These are phyloP conservation scores for Venusia cambrica DNA, from an alignment of 2,888 invertebrate species.

Conservation along the genomic window DNA sequence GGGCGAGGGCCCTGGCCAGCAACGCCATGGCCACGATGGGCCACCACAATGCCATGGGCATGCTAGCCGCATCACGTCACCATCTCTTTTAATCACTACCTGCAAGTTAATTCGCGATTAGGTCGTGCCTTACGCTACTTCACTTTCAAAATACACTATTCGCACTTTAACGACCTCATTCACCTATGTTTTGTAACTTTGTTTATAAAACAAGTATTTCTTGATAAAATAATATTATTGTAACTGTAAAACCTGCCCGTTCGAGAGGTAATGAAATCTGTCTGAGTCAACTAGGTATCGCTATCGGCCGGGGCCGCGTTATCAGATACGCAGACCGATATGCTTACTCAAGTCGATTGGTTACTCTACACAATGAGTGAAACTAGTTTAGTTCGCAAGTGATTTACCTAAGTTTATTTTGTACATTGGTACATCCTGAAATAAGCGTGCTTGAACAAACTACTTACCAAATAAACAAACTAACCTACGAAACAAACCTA, in stretches of 20 bases:
- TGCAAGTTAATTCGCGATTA: slow-evolving; percentile 34
- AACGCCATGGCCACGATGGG: slow-evolving; percentile 51
- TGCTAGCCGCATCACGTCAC: slow-evolving; percentile 63
- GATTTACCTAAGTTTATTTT: too few relatives aligned
- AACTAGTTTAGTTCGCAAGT: slow-evolving; percentile 16
- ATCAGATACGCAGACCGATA: slow-evolving; percentile 60
- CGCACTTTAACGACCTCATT: too few relatives aligned
- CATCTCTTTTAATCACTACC: slow-evolving; percentile 54
- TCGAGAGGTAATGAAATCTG: slow-evolving; percentile 37
- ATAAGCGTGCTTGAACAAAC: too few relatives aligned
- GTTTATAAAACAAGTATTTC: too few relatives aligned
- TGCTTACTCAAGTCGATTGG: slow-evolving; percentile 17
- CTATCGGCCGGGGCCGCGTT: slow-evolving; percentile 63
- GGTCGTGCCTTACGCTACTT: background rate
- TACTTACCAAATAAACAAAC: too few relatives aligned
- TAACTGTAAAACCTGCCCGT: slow-evolving; percentile 28
- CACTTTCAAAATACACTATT: background rate
- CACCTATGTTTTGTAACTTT: too few relatives aligned
- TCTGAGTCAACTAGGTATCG: slow-evolving; percentile 65
- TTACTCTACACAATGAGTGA: slow-evolving; percentile 20
- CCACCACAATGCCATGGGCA: slow-evolving; percentile 65
- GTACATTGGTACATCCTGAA: too few relatives aligned
- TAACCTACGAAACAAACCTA: too few relatives aligned
- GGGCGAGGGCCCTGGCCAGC: slow-evolving; percentile 46
- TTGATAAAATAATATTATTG: slow-evolving; percentile 8